phyloP scores from a whole-genome alignment of 53 echinoderm and acorn worm species.

The Holothuria scabra region DNA sequence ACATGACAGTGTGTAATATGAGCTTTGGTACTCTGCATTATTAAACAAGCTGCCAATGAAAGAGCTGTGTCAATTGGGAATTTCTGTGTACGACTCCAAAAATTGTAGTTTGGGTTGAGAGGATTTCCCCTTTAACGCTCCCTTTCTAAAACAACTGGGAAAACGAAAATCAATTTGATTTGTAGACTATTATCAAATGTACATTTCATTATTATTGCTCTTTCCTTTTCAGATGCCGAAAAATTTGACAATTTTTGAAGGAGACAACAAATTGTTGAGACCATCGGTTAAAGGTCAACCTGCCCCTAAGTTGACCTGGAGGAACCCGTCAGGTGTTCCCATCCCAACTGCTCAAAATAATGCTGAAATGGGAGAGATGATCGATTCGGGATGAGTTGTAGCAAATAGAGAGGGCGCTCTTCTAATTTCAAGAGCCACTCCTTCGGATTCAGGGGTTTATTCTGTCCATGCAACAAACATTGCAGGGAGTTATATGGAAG shows the following conservation, averaged over 20 bases:
- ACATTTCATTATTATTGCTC: too few species aligned
- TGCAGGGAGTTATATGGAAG: not conserved
- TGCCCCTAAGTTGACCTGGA: slow-evolving; percentile 1
- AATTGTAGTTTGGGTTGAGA: too few species aligned
- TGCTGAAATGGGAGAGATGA: not conserved
- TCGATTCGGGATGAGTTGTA: not conserved
- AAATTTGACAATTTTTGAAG: not conserved
- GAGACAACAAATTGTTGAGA: not conserved
- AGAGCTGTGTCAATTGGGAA: too few species aligned
- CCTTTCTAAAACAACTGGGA: too few species aligned
- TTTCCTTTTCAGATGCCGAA: not conserved
- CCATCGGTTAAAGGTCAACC: slow-evolving; percentile 24
- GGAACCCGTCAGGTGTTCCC: not conserved
- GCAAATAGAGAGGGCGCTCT: slow-evolving; percentile 17
- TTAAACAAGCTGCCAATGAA: too few species aligned
- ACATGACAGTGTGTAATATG: too few species aligned
- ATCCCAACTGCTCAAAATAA: not conserved
- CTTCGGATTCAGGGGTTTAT: slow-evolving; percentile 8
- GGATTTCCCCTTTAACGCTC: too few species aligned
- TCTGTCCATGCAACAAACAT: slow-evolving; percentile 5
- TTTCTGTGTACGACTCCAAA: too few species aligned
- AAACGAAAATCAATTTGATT: too few species aligned
- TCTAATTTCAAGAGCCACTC: not conserved
- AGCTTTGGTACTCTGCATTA: too few species aligned
- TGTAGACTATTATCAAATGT: too few species aligned